Percentiles rank a stretch among this genome's conserved stretches.
Evolutionary conservation across 2,113 vertebrate genomes (phyloP).

Genomic region (Bambusicola thoracicus): DNA sequence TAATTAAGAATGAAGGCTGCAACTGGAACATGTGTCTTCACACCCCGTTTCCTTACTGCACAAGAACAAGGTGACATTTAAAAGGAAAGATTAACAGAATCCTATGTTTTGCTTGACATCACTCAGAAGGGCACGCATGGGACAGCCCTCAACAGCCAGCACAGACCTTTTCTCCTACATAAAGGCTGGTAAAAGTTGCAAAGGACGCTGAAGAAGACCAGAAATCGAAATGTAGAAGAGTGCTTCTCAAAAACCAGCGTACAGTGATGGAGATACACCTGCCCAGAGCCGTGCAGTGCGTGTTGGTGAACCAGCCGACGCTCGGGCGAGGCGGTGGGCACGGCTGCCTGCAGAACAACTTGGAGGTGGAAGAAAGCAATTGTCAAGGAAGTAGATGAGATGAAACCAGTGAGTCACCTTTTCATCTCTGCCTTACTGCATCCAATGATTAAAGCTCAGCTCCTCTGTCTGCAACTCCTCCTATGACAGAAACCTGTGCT

Average conservation of each 20-base stretch:
- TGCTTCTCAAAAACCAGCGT: rapidly evolving
- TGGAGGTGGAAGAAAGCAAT: background rate
- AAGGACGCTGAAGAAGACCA: background rate
- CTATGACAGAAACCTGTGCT: background rate
- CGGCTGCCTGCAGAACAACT: background rate
- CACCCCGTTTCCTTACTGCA: background rate
- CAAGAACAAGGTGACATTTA: background rate
- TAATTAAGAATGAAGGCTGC: background rate
- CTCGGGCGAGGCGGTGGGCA: rapidly evolving
- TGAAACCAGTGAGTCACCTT: background rate
- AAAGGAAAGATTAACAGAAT: background rate
- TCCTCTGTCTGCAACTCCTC: background rate
- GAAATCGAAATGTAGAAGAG: rapidly evolving
- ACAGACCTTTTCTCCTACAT: background rate
- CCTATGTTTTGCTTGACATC: background rate
- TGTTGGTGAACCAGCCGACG: rapidly evolving
- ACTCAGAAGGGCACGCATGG: rapidly evolving
- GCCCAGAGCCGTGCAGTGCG: rapidly evolving
- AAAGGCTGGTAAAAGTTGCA: rapidly evolving
- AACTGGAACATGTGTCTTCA: background rate
- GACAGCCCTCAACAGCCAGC: rapidly evolving
- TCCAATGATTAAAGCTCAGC: background rate
- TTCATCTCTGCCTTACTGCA: background rate
- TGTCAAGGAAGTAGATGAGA: background rate
- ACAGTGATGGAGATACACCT: background rate